Base-by-base conservation (phyloP, 2,113 vertebrate species). In the Lepus europaeus region DNA sequence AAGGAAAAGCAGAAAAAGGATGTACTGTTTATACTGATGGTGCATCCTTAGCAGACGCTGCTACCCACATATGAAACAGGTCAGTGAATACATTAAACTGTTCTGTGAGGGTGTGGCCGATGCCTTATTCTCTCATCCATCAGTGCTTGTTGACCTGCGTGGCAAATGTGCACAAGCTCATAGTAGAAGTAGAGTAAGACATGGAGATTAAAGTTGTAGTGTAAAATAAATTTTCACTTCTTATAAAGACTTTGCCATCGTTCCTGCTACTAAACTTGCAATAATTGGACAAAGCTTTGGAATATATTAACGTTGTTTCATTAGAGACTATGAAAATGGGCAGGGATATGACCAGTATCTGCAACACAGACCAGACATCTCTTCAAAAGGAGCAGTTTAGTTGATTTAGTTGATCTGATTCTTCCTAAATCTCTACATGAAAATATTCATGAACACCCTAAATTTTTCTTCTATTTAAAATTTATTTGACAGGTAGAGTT, bases 321-420 rank as follows among this genome's bases (percentile, higher is more conserved):
- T 70, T 76, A 77, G 39, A 63, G 53, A 45, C n/a, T 79, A 73
- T 74, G 61, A 64, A 86, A 53, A 76, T 11, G 14, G 39, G 13
- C 31, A 49, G 25, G 22, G 17, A 56, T 51, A 36, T 72, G 17
- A 86, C 66, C 16, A 69, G 9, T 70, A 31, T 89, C 69, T 69
- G 31, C 25, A 79, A 49, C 27, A 87, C 13, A 86, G 70, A 84
- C 14, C 27, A 51, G 33, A 79, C 3, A 2, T 77, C 45, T 93
- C 3, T 73, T 93, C 3, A 27, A 81, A 73, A 36, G 53, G 63
- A 80, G 27, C 16, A 90, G 31, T 93, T 90, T 77, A 49, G 68
- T 85, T 96, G 25, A 93, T 86, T 90, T 96, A 93, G 45, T 19
- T 90, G 39, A 78, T 53, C 77, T 78, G 73, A 81, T 49, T 36